Evolutionary conservation across 2,797 vertebrate species (phyloP).

Genomic region (Perodicticus potto): DNA sequence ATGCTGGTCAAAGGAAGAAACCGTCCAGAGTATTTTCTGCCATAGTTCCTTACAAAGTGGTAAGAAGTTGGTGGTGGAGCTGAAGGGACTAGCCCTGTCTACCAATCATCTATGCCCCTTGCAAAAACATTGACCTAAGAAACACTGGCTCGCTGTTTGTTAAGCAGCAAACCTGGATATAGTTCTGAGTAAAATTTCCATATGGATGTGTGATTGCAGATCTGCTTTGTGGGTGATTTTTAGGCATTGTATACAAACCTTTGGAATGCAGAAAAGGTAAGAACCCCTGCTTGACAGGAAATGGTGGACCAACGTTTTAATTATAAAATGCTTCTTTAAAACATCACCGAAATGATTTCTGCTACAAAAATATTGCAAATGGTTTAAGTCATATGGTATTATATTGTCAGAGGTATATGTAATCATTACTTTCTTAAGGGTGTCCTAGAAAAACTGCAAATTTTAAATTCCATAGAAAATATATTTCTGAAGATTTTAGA

Average conservation of each 20-base stretch:
- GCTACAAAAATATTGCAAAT: neutral
- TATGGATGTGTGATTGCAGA: neutral
- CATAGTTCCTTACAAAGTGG: neutral
- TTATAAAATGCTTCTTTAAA: neutral
- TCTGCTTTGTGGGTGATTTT: neutral
- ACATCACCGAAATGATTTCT: neutral
- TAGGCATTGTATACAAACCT: neutral
- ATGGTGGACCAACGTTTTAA: neutral
- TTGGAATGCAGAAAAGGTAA: slow-evolving; percentile 8
- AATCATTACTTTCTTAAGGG: neutral
- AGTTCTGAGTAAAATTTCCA: neutral
- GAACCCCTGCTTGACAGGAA: neutral
- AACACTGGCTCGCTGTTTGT: neutral
- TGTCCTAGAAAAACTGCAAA: neutral
- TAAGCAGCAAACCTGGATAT: neutral
- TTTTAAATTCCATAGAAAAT: neutral
- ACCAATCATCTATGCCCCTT: neutral
- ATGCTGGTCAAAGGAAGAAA: neutral
- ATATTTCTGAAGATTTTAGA: neutral
- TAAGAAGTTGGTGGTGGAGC: neutral
- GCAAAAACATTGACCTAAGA: neutral
- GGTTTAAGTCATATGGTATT: neutral
- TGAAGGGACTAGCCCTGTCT: neutral
- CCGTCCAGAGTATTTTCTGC: neutral
- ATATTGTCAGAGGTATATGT: neutral